phyloP scores from a whole-genome alignment of 2,888 invertebrate species.

The Erebia ligea region DNA sequence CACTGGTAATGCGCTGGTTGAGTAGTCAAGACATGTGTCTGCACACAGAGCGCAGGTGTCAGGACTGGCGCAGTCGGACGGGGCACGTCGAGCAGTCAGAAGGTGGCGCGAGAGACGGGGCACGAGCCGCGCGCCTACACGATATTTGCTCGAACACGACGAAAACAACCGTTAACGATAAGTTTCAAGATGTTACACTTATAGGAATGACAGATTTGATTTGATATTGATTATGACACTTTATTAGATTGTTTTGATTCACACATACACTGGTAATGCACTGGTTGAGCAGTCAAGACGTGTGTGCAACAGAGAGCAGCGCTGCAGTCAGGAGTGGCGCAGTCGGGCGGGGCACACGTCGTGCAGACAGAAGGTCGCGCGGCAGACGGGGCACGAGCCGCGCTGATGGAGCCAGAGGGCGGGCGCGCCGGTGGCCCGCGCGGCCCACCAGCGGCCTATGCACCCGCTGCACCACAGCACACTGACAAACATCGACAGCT shows the following conservation, averaged over 20 bases:
- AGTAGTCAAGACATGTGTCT: too few species aligned
- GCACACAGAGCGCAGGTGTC: conserved; percentile 1
- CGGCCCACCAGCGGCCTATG: conserved; percentile 94
- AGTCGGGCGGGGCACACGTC: conserved; percentile 86
- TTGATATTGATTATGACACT: too few species aligned
- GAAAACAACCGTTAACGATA: too few species aligned
- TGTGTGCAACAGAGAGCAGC: background rate
- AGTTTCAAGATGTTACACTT: too few species aligned
- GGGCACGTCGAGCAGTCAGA: conserved; percentile 93
- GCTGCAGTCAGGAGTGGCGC: conserved; percentile 16
- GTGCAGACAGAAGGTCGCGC: conserved; percentile 91
- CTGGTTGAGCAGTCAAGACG: too few species aligned
- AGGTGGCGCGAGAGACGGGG: conserved; percentile 92
- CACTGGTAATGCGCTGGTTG: too few species aligned
- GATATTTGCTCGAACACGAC: conserved; percentile 82
- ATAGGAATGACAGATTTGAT: too few species aligned
- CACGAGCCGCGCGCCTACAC: conserved; percentile 91
- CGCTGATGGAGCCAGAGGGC: conserved; percentile 91
- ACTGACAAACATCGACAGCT: conserved; percentile 65
- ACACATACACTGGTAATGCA: too few species aligned
- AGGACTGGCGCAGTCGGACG: conserved; percentile 43
- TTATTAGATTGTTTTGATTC: too few species aligned
- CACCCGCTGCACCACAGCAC: conserved; percentile 95
- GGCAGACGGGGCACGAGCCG: conserved; percentile 94
- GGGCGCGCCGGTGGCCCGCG: conserved; percentile 88